Evolutionary conservation across 2,888 invertebrate species (phyloP), one percentile per base, ranked within the genome.

Genomic region (Ennomos fuscantarius): DNA sequence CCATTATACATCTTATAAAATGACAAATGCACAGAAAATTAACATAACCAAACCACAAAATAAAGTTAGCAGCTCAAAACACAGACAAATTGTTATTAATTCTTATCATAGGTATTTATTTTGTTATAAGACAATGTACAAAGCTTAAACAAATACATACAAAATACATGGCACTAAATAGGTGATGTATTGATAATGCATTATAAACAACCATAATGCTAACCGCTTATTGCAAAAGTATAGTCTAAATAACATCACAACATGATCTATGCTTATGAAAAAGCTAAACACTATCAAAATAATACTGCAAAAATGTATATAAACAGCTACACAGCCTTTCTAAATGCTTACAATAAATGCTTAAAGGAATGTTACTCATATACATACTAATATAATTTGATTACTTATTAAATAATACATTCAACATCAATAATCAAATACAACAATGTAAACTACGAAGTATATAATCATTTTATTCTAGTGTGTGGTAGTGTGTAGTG

Each of bases 101-200:
- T 15, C 3, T 15, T 15, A 15, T 6, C 24, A 0, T 24, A 24
- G 24, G 1, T n/a, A n/a, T n/a, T 15, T 24, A 24, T 24, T 5
- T 24, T 6, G 6, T 24, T 24, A 6, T 24, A 24, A 24, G 15
- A 15, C 15, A 51, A 35, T 46, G 46, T 35, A 9, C 8, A 34
- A 44, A 39, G 32, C 45, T 61, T 56, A 60, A 67, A 74, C 64
- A 57, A 67, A 61, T 67, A 66, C 65, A 68, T 69, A 73, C 45
- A 65, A 66, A 69, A 69, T 70, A 72, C 70, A 81, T 81, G 81
- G 81, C 81, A 81, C 81, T 63, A 69, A 63, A 59, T 55, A 46
- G 42, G 13, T 51, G 50, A 41, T 39, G 44, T 24, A 24, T 24
- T 24, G 24, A 24, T 24, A 24, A 37, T 35, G 31, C 10, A 43